Base-by-base conservation (phyloP, 2,888 invertebrate genomes). In the Syrphus vitripennis region DNA sequence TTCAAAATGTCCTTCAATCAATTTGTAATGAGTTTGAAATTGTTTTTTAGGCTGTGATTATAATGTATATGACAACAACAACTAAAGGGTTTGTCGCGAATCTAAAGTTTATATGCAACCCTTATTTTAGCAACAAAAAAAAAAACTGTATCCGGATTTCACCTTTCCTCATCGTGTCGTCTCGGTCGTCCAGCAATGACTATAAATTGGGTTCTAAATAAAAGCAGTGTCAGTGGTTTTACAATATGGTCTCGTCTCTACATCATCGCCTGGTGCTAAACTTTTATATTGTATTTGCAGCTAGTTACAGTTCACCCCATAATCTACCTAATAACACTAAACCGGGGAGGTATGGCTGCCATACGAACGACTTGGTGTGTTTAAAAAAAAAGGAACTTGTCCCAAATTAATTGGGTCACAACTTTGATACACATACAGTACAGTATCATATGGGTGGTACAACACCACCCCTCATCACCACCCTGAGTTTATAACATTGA, bases 1-100 rank as follows among this genome's bases (percentile, higher is more conserved):
- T 78, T 61, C 79, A 57, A 80, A 84, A 76, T 81, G 83, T 72
- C 83, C 79, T 80, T 81, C 90, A 90, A 90, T 90, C 90, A 90
- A 90, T 90, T 90, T 89, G 89, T 90, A 90, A 90, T 90, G 90
- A 90, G 90, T 89, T 90, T 89, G 89, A 89, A 90, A 90, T 90
- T 90, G 89, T 89, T 90, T 89, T 90, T 87, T 81, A 72, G 81
- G 77, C 78, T 48, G 82, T 86, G 74, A 84, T 84, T 84, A 50
- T 84, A 12, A n/a, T n/a, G n/a, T 48, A 42, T 76, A 12, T 34
- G 21, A 24, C 24, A 59, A 31, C 26, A n/a, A 50, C 26, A 34
- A 34, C n/a, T 21, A 59, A 59, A 14, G 16, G 42, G 26, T 10
- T 29, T 42, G 42, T 29, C 29, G 29, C 16, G 26, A n/a, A 63